Conservation (phyloP, 1,140 invertebrate genomes). For the Drosophila kanapiae region DNA sequence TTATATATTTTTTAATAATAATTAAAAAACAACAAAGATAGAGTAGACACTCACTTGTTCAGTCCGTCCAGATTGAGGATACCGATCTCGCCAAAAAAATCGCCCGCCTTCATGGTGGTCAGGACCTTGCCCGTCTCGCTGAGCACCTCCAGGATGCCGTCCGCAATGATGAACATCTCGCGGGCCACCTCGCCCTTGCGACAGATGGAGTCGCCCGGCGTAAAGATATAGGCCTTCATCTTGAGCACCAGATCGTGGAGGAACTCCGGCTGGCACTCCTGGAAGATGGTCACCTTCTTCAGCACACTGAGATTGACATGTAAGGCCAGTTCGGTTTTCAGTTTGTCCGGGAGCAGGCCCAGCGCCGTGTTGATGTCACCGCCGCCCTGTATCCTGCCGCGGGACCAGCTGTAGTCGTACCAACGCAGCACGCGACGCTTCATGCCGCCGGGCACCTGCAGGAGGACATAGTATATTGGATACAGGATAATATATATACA, state of each 20-base stretch:
- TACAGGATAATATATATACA: background rate
- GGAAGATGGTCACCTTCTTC: conserved; percentile 93
- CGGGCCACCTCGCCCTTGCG: conserved; percentile 96
- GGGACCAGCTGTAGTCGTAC: conserved; percentile 99
- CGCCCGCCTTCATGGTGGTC: conserved; percentile 98
- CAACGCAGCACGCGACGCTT: conserved; percentile 96
- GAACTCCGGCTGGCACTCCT: conserved; percentile 99
- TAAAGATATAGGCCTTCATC: conserved; percentile 99
- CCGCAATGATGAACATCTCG: conserved; percentile 99
- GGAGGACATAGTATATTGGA: background rate
- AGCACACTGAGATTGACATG: conserved; percentile 98
- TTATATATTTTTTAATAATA: background rate
- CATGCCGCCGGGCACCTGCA: conserved; percentile 95
- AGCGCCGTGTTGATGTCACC: conserved; percentile 98
- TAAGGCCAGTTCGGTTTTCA: conserved; percentile 97
- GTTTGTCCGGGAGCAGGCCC: conserved; percentile 96
- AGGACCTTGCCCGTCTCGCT: conserved; percentile 96
- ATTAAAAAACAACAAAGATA: background rate
- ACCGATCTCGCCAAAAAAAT: conserved; percentile 99
- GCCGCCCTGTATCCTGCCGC: conserved; percentile 97
- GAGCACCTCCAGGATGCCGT: conserved; percentile 97
- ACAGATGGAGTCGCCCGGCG: conserved; percentile 98
- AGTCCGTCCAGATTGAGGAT: conserved; percentile 97
- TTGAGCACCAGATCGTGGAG: conserved; percentile 98
- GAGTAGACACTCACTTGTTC: conserved; percentile 91